Percentiles rank a stretch among this genome's conserved stretches.
These are phyloP conservation scores for Drosophila glabriapex DNA, from an alignment of 2,888 invertebrate species.

Conservation along the genomic window DNA sequence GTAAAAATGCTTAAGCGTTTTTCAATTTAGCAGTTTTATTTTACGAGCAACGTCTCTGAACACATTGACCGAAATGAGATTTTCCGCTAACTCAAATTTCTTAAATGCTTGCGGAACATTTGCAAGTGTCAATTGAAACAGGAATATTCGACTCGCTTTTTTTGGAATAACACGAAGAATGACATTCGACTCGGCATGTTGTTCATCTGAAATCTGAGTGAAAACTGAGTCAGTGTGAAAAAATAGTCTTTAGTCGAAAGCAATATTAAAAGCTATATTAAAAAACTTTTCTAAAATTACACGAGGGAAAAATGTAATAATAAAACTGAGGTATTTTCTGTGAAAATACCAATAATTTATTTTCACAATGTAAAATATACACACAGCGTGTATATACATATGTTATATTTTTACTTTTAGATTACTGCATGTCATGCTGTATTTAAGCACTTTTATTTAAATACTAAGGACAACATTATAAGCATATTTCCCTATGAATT, in stretches of 20 bases:
- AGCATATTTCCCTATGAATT: not conserved
- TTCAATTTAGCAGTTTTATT: constrained; percentile 78
- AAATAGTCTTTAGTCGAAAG: not conserved
- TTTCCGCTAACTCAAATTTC: constrained; percentile 70
- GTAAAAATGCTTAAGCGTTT: constrained; percentile 80
- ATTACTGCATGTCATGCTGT: not conserved
- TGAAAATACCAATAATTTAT: not conserved
- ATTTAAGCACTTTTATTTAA: not conserved
- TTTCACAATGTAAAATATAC: not conserved
- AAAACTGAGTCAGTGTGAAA: not conserved
- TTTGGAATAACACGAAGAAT: not conserved
- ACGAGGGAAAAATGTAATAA: not conserved
- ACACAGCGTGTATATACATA: no score
- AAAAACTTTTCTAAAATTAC: not conserved
- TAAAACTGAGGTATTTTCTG: not conserved
- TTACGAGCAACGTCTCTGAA: constrained; percentile 44
- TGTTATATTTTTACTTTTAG: not conserved
- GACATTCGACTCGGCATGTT: constrained; percentile 10
- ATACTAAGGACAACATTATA: not conserved
- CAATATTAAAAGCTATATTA: not conserved
- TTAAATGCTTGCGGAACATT: constrained; percentile 59
- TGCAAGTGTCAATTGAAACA: constrained; percentile 29
- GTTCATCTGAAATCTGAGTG: constrained; percentile 5
- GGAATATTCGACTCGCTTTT: constrained; percentile 3
- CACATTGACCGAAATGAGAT: constrained; percentile 66